Evolutionary conservation across 2,113 vertebrate species (phyloP).

Genomic region (Caloenas nicobarica): DNA sequence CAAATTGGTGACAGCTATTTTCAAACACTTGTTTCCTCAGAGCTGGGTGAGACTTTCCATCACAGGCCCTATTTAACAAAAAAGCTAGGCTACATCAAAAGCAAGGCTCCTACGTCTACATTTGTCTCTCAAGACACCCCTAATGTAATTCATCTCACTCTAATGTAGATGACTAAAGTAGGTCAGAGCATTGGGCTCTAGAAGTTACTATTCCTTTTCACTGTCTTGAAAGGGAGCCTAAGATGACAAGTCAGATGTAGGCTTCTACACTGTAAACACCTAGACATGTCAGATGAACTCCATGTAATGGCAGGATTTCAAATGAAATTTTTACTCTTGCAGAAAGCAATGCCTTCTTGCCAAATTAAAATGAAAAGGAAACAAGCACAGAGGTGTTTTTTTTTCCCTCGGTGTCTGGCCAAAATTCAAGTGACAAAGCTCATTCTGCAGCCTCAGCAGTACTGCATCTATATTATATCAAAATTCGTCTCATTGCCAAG

Average conservation of each 20-base stretch:
- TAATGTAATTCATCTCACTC: background rate
- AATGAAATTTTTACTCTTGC: background rate
- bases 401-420: background rate
- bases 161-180: constrained; percentile 21
- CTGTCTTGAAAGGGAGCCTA: background rate
- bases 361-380: background rate
- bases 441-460: background rate
- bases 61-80: background rate
- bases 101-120: background rate
- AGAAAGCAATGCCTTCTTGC: background rate
- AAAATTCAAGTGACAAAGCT: background rate
- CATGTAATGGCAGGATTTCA: background rate
- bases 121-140: background rate
- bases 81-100: constrained; percentile 31
- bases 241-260: background rate
- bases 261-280: background rate
- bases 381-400: background rate
- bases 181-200: background rate
- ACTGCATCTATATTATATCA: background rate
- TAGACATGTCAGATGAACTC: background rate
- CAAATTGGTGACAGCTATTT: background rate
- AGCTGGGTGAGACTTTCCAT: background rate
- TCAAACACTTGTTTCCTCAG: background rate
- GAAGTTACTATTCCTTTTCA: background rate
- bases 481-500: background rate